Evolutionary conservation across 2,113 vertebrate species (phyloP).

Genomic region (Urocynchramus pylzowi): DNA sequence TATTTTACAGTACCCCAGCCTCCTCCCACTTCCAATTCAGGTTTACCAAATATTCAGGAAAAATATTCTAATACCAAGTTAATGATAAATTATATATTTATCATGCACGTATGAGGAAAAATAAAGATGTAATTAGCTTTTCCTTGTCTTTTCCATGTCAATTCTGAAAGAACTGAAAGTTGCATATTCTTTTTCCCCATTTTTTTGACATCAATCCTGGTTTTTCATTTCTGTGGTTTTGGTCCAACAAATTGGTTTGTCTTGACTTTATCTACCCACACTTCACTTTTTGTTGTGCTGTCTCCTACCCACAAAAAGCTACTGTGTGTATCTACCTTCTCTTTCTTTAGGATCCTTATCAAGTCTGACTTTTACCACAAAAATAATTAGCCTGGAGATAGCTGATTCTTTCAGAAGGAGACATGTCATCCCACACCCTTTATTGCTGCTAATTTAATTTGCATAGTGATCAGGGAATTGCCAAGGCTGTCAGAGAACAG

Average conservation of each 20-base stretch:
- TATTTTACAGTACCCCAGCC: not conserved
- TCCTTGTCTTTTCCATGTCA: not conserved
- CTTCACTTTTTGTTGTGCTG: not conserved
- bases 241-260: not conserved
- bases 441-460: not conserved
- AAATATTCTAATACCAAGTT: not conserved
- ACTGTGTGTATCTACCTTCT: not conserved
- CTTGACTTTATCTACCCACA: not conserved
- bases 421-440: not conserved
- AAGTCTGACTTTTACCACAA: not conserved
- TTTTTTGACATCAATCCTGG: fast-evolving
- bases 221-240: not conserved
- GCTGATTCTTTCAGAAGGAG: not conserved
- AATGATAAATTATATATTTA: not conserved
- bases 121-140: not conserved
- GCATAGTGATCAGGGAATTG: not conserved
- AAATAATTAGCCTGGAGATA: not conserved
- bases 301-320: not conserved
- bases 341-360: not conserved
- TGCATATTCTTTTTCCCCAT: not conserved
- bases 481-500: not conserved
- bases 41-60: not conserved
- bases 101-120: not conserved
- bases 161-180: not conserved
- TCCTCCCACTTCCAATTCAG: not conserved